These are phyloP conservation scores for Hestina assimilis DNA, from an alignment of 1,140 invertebrate species.

Conservation along the genomic window DNA sequence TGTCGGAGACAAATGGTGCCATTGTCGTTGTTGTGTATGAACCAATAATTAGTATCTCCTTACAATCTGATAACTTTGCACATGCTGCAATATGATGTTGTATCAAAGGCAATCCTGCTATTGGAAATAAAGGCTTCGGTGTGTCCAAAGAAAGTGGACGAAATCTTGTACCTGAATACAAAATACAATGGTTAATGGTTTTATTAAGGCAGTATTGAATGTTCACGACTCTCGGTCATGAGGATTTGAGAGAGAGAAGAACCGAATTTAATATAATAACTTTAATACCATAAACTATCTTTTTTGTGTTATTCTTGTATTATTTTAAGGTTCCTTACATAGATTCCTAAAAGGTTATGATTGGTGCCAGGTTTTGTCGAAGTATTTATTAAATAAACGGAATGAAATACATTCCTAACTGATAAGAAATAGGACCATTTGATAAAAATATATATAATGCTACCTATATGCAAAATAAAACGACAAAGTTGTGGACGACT, in stretches of 20 bases:
- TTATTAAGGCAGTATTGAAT: not conserved
- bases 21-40: conserved; percentile 92
- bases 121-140: conserved; percentile 97
- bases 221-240: too few relatives aligned
- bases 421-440: too few relatives aligned
- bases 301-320: too few relatives aligned
- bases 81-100: conserved; percentile 99
- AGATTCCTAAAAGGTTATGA: too few relatives aligned
- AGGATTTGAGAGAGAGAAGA: not conserved
- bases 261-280: not conserved
- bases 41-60: conserved; percentile 96
- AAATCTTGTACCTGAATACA: conserved; percentile 92
- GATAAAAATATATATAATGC: too few relatives aligned
- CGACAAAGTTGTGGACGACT: not conserved
- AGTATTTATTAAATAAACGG: too few relatives aligned
- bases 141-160: conserved; percentile 96
- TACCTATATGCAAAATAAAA: too few relatives aligned
- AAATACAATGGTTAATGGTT: conserved; percentile 7
- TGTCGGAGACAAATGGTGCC: conserved; percentile 89
- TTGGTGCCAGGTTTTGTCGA: too few relatives aligned
- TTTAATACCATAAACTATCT: too few relatives aligned
- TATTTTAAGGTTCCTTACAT: too few relatives aligned
- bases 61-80: conserved; percentile 86
- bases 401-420: too few relatives aligned
- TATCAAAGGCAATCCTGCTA: conserved; percentile 95